Evolutionary conservation across 1,140 invertebrate genomes (phyloP).

Genomic region (Littorina saxatilis): DNA sequence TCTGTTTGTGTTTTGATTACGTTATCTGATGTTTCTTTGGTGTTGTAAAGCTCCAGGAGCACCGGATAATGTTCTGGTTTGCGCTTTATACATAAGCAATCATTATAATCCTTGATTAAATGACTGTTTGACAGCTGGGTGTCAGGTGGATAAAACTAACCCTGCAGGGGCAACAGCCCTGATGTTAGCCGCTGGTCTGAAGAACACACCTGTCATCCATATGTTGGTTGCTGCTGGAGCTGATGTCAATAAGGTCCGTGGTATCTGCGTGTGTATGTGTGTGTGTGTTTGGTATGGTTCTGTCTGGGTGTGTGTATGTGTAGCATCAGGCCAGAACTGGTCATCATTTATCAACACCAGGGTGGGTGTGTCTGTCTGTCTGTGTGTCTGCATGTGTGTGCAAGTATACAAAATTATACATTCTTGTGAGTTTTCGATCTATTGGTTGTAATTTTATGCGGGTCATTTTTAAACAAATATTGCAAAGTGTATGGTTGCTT

Average conservation of each 20-base stretch:
- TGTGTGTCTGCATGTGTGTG: neutral
- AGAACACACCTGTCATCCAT: conserved; percentile 17
- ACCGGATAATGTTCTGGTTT: too few species aligned
- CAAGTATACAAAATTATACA: neutral
- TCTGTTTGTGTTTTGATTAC: too few species aligned
- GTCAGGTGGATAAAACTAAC: conserved; percentile 27
- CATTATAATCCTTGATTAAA: neutral
- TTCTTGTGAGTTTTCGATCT: neutral
- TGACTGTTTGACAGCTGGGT: neutral
- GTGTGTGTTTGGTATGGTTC: conserved; percentile 2
- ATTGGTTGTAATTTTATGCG: neutral
- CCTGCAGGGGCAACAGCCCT: conserved; percentile 25
- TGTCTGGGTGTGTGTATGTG: neutral
- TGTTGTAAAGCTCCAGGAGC: too few species aligned
- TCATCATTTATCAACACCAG: neutral
- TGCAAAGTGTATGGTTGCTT: neutral
- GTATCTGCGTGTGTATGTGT: conserved; percentile 7
- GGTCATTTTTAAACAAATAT: neutral
- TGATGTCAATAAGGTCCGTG: conserved; percentile 15
- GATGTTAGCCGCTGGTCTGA: conserved; percentile 31
- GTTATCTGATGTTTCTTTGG: too few species aligned
- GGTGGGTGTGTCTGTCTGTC: neutral
- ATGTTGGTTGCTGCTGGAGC: conserved; percentile 26
- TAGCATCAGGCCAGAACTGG: neutral
- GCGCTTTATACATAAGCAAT: too few species aligned